Evolutionary conservation across 1,140 invertebrate genomes (phyloP).

Genomic region (Leptopilina clavipes): DNA sequence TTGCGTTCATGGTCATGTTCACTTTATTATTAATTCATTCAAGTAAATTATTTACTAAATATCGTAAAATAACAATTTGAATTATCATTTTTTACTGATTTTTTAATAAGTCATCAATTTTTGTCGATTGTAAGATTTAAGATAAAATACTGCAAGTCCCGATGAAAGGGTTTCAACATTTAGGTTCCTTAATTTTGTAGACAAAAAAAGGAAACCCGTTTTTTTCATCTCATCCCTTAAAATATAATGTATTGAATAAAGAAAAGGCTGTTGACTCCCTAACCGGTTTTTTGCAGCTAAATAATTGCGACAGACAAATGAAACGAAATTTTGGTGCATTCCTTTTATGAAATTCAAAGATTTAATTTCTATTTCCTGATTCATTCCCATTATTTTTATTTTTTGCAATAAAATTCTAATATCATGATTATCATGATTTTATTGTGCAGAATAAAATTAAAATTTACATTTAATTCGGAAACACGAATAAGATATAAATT

Average conservation of each 20-base stretch:
- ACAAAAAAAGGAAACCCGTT: not conserved
- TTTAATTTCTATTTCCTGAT: not conserved
- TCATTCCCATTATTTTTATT: not conserved
- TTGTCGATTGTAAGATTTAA: too few relatives aligned
- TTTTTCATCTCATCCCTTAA: not conserved
- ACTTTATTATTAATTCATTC: too few relatives aligned
- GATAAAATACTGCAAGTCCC: too few relatives aligned
- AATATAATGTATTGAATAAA: not conserved
- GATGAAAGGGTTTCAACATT: not conserved
- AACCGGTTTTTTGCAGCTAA: constrained; percentile 19
- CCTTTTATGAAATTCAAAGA: not conserved
- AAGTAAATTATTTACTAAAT: too few relatives aligned
- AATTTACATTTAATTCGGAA: too few relatives aligned
- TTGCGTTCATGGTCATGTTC: too few relatives aligned
- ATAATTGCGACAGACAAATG: not conserved
- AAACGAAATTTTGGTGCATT: not conserved
- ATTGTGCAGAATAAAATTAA: too few relatives aligned
- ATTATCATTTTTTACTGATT: too few relatives aligned
- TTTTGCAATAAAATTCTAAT: too few relatives aligned
- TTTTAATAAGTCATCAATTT: too few relatives aligned
- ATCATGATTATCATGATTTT: too few relatives aligned
- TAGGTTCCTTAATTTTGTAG: not conserved
- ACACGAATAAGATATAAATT: not conserved
- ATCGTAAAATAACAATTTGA: too few relatives aligned
- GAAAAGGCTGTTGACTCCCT: constrained; percentile 9